Percentiles rank a stretch among this genome's conserved stretches.
phyloP scores from a whole-genome alignment of 2,113 vertebrate genomes.

The Dasyprocta punctata region DNA sequence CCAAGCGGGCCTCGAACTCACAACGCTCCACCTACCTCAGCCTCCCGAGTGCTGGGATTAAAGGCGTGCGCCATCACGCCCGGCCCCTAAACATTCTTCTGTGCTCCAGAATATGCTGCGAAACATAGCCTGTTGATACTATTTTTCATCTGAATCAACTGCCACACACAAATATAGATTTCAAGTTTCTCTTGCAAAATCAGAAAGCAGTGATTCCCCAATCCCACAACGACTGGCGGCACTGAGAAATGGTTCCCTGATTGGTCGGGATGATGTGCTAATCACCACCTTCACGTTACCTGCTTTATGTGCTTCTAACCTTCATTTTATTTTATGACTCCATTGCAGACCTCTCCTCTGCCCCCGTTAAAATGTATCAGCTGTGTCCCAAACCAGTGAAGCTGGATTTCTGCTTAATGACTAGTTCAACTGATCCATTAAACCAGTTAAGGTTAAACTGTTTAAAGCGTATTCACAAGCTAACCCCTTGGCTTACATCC shows the following conservation, averaged over 20 bases:
- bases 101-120: not conserved
- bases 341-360: not conserved
- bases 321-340: not conserved
- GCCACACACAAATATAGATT: not conserved
- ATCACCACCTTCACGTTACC: not conserved
- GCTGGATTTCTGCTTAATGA: not conserved
- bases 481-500: not conserved
- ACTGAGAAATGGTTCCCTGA: not conserved
- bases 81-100: not conserved
- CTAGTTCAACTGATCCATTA: not conserved
- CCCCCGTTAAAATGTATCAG: not conserved
- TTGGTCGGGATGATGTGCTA: not conserved
- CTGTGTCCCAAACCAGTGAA: not conserved
- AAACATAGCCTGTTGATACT: not conserved
- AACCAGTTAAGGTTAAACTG: not conserved
- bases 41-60: too few species aligned
- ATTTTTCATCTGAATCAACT: not conserved
- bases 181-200: not conserved
- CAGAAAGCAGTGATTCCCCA: not conserved
- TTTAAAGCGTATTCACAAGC: not conserved
- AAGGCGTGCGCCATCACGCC: too few species aligned
- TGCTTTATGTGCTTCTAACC: not conserved
- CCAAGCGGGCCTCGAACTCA: too few species aligned
- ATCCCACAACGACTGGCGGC: rapidly evolving
- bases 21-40: too few species aligned